Base-by-base conservation (phyloP, 2,797 vertebrate species). In the Typhlichthys subterraneus region DNA sequence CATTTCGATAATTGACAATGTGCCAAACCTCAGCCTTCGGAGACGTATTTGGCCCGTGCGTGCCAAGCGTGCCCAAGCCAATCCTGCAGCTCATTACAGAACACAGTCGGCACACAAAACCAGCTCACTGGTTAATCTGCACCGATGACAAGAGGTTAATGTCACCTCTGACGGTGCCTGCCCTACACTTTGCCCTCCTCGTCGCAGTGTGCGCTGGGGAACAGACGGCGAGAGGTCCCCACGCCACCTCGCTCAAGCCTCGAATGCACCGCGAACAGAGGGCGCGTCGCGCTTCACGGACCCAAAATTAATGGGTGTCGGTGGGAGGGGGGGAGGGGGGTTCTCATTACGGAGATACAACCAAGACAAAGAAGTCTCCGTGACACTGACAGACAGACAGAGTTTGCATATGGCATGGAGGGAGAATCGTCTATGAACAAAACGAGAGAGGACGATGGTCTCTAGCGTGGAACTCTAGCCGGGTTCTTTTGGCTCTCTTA, bases 281-380 rank as follows among this genome's bases (percentile, higher is more conserved):
- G 83, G 78, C 31, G 12, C 38, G 83, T 90, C 82, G 87, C 72
- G 82, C 88, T 84, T 85, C 88, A 84, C 76, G 79, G 82, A 80
- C 59, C 70, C 73, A 61, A 90, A 92, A 93, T 91, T 89, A 92
- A 90, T 84, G 67, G n/a, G 52, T 23, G 23, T 23, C 23, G 23
- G 23, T 3, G 23, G 23, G 23, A 23, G 6, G 38, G 7, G 33
- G 6, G 38, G 33, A 6, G 31, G 72, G 72, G 72, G 76, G 70
- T 80, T 82, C 87, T 89, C 78, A 85, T 81, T 86, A 85, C 75
- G 62, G 71, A 57, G 65, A 85, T 84, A 81, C 64, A 49, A 59
- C 67, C 72, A 75, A 82, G 73, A 86, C 79, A 85, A 81, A 77
- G 70, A 69, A 65, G 76, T 81, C 67, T 72, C 33, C 38, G 52